Evolutionary conservation across 1,140 invertebrate species (phyloP).

Genomic region (Leptestheria dahalacensis): DNA sequence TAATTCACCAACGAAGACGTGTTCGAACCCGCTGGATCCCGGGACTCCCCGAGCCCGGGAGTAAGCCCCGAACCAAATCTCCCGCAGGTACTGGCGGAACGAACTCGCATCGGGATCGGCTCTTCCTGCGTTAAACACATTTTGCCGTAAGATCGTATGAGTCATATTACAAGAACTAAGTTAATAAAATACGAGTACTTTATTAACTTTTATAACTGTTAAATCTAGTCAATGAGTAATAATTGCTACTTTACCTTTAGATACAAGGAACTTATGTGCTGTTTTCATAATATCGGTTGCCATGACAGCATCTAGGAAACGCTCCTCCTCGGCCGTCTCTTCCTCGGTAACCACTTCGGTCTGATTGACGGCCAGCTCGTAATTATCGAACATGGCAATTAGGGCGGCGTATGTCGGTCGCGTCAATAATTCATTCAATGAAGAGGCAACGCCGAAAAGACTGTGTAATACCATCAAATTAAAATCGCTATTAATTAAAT

Average conservation of each 20-base stretch:
- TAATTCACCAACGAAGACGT: conserved; percentile 31
- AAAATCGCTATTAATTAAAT: neutral
- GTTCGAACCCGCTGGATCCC: conserved; percentile 30
- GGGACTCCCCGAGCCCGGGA: conserved; percentile 10
- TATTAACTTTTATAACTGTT: no score
- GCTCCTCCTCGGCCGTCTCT: conserved; percentile 56
- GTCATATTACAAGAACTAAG: no score
- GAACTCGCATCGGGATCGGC: neutral
- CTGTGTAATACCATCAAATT: neutral
- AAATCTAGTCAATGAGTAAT: no score
- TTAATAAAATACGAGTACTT: no score
- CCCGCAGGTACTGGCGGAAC: conserved; percentile 13
- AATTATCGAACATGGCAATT: conserved; percentile 21
- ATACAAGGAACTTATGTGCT: conserved; percentile 50
- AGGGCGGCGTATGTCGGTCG: conserved; percentile 14
- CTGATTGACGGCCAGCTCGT: no score
- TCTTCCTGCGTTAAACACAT: neutral
- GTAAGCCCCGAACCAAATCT: conserved; percentile 22
- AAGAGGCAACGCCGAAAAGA: neutral
- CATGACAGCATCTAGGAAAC: conserved; percentile 56
- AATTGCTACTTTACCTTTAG: conserved; percentile 49
- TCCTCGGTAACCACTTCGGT: conserved; percentile 58
- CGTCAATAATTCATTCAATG: neutral
- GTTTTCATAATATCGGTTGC: conserved; percentile 54
- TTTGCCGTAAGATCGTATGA: no score